These are phyloP conservation scores for Drosophila mayaguana DNA, from an alignment of 2,888 invertebrate genomes.

Conservation along the genomic window DNA sequence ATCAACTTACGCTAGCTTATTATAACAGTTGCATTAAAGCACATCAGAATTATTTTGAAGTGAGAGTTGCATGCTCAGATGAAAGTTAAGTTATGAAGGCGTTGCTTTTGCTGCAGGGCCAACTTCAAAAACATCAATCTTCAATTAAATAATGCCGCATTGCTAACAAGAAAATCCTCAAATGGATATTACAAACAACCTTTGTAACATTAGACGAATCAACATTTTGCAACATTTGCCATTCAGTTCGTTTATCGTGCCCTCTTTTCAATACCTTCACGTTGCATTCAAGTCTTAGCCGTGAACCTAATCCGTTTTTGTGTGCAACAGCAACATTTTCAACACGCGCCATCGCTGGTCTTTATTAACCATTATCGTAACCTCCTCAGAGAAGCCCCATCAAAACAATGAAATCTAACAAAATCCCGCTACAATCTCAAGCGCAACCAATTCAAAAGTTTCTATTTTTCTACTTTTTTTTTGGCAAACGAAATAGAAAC, in stretches of 20 bases:
- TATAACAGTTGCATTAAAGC: no score
- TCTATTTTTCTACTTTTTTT: background rate
- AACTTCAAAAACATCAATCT: no score
- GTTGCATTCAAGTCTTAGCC: background rate
- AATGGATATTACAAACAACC: no score
- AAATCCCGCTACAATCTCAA: slow-evolving; percentile 51
- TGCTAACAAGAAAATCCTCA: no score
- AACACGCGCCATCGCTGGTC: slow-evolving; percentile 11
- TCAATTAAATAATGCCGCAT: no score
- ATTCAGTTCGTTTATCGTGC: background rate
- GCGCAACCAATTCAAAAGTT: slow-evolving; percentile 70
- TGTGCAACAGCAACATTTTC: slow-evolving; percentile 15
- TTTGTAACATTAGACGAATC: no score
- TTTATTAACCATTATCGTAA: slow-evolving; percentile 41
- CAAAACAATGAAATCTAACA: slow-evolving; percentile 33
- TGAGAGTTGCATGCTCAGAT: no score
- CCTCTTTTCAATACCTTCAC: background rate
- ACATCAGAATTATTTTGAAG: no score
- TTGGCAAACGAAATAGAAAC: slow-evolving; percentile 12
- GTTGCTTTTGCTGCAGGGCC: no score
- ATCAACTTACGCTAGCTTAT: no score
- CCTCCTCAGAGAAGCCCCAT: background rate
- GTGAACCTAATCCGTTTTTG: slow-evolving; percentile 16
- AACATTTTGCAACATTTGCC: no score
- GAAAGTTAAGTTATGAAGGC: no score